Percentiles rank a stretch among this genome's conserved stretches.
Evolutionary conservation across 2,888 invertebrate genomes (phyloP).

Genomic region (Lutraria lutraria): DNA sequence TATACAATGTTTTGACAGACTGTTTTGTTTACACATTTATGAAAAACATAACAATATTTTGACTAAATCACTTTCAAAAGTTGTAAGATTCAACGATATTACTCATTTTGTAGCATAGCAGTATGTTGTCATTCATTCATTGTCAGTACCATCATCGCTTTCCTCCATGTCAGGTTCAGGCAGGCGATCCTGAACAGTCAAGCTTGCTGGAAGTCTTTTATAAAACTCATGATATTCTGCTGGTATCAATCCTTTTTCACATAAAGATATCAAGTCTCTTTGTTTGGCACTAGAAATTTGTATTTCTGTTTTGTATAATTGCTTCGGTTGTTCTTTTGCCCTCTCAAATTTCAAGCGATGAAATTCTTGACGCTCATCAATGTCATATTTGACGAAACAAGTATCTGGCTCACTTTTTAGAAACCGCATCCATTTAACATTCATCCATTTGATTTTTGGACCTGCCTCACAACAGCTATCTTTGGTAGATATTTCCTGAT

Average conservation of each 20-base stretch:
- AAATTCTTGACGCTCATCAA: neutral
- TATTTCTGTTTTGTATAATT: neutral
- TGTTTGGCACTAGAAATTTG: neutral
- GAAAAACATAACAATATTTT: too few species aligned
- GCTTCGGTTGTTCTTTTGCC: neutral
- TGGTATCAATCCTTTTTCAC: neutral
- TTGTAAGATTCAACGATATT: too few species aligned
- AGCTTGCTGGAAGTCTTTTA: neutral
- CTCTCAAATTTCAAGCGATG: neutral
- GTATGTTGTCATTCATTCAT: neutral
- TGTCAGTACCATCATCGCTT: neutral
- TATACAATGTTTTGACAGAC: too few species aligned
- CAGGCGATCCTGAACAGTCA: neutral
- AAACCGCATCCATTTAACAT: neutral
- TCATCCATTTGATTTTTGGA: neutral
- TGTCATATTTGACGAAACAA: neutral
- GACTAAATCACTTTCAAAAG: too few species aligned
- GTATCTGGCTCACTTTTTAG: neutral
- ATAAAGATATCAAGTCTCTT: neutral
- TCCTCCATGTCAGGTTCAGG: neutral
- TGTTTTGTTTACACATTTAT: too few species aligned
- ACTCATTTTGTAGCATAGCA: too few species aligned
- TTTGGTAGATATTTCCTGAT: neutral
- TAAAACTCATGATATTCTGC: neutral
- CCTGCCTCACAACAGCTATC: neutral